Evolutionary conservation across 2,113 vertebrate species (phyloP), one percentile per base, ranked within the genome.

Genomic region (Nansenia antarctica): DNA sequence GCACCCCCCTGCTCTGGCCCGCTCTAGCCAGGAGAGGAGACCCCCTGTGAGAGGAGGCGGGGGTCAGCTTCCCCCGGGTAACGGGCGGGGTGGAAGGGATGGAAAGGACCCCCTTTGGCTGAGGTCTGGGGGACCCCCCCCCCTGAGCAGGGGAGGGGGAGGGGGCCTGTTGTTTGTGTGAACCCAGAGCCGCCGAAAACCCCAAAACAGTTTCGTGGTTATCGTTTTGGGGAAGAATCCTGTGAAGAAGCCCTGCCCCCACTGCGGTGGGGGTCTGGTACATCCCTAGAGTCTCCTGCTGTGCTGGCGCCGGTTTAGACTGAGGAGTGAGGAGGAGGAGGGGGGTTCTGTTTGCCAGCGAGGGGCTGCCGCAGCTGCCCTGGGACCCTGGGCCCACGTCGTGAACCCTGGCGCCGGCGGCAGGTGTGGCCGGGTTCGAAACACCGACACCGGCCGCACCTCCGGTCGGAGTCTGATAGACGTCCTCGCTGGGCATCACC

Each of bases 401-500:
- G 5, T 7, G 18, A 14, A 49, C n/a, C 45, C 45, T 49, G 14
- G 45, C 20, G 14, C n/a, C n/a, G n/a, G 45, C 66, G 60, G 70
- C 32, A 30, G 77, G 29, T 20, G 24, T 6, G 9, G 58, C 42
- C 29, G 31, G 30, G 20, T n/a, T 2, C 7, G 31, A 62, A 9
- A 3, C 60, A 37, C 26, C 59, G 5, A 55, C 31, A 9, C 62
- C 77, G 27, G 70, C 54, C 27, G 70, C 63, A 18, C 88, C 84
- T 55, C 87, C 88, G 0, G 81, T 84, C 5, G 92, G 92, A n/a
- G 86, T 88, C 54, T 93, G 91, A 82, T 93, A 93, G 79, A 93
- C 87, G 59, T 92, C 89, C 24, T 93, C 90, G 24, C 75, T 79
- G 60, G 86, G 84, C 8, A 87, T 72, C 0, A 83, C 87, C 1